Evolutionary conservation across 2,113 vertebrate species (phyloP).

Genomic region (Phalacrocorax carbo): DNA sequence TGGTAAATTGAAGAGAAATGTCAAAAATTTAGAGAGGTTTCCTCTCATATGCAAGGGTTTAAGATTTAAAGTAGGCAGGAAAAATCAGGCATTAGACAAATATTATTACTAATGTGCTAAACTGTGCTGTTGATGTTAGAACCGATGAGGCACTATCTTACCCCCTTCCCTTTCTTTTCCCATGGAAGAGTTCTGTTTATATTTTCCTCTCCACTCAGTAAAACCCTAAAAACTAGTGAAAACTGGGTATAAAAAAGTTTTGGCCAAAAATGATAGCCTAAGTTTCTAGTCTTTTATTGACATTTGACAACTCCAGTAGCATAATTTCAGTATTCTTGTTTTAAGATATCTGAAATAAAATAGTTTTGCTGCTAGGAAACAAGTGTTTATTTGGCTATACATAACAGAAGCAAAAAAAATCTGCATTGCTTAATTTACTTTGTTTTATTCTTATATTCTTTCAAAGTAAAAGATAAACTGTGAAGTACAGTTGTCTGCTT

Average conservation of each 20-base stretch:
- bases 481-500: not conserved
- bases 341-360: not conserved
- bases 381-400: not conserved
- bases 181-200: not conserved
- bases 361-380: not conserved
- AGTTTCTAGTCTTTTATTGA: not conserved
- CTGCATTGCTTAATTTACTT: not conserved
- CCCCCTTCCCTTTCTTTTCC: not conserved
- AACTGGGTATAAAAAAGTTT: not conserved
- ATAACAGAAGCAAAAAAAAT: not conserved
- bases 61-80: not conserved
- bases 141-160: not conserved
- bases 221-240: not conserved
- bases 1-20: not conserved
- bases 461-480: not conserved
- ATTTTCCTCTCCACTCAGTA: not conserved
- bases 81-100: not conserved
- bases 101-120: not conserved
- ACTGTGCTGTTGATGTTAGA: not conserved
- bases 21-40: not conserved
- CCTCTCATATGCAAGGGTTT: not conserved
- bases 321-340: not conserved
- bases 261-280: not conserved
- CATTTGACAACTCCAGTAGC: not conserved
- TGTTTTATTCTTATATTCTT: not conserved